Percentiles rank a stretch among this genome's conserved stretches.
Evolutionary conservation across 2,888 invertebrate species (phyloP).

Genomic region (Lithophane semibrunnea): DNA sequence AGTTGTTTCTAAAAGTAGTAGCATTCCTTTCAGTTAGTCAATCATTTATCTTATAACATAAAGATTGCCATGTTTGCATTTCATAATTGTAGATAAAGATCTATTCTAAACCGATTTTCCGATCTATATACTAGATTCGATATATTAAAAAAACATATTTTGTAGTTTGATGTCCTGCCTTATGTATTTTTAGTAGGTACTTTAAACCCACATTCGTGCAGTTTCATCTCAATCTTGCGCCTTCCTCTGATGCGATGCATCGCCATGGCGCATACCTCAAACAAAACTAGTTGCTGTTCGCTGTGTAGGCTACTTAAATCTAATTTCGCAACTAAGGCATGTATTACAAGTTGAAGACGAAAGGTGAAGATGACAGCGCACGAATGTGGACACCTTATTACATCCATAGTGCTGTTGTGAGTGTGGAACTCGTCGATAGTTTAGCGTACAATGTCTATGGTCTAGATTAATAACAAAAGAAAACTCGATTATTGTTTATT

Average conservation of each 20-base stretch:
- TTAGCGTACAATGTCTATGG: neutral
- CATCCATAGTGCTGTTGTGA: slow-evolving; percentile 33
- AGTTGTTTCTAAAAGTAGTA: neutral
- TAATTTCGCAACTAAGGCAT: neutral
- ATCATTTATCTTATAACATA: neutral
- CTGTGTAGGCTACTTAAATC: neutral
- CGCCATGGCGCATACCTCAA: neutral
- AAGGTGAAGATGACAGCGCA: slow-evolving; percentile 3
- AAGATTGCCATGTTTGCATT: slow-evolving; percentile 18
- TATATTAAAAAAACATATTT: slow-evolving; percentile 18
- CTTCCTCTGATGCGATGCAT: neutral
- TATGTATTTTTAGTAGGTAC: slow-evolving; percentile 22
- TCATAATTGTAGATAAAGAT: slow-evolving; percentile 24
- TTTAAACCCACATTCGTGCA: slow-evolving; percentile 7
- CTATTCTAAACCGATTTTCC: neutral
- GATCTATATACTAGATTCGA: slow-evolving; percentile 8
- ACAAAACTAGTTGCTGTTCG: neutral
- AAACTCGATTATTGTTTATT: slow-evolving; percentile 16
- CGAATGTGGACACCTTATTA: slow-evolving; percentile 26
- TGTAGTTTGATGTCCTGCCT: slow-evolving; percentile 24
- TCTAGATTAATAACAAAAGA: slow-evolving; percentile 1
- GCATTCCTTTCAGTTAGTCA: slow-evolving; percentile 1
- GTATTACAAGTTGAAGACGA: neutral
- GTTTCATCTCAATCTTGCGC: slow-evolving; percentile 4
- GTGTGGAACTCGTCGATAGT: slow-evolving; percentile 44